These are phyloP conservation scores for Porites lutea DNA, from an alignment of 64 coral and sea anemone species.

Conservation along the genomic window DNA sequence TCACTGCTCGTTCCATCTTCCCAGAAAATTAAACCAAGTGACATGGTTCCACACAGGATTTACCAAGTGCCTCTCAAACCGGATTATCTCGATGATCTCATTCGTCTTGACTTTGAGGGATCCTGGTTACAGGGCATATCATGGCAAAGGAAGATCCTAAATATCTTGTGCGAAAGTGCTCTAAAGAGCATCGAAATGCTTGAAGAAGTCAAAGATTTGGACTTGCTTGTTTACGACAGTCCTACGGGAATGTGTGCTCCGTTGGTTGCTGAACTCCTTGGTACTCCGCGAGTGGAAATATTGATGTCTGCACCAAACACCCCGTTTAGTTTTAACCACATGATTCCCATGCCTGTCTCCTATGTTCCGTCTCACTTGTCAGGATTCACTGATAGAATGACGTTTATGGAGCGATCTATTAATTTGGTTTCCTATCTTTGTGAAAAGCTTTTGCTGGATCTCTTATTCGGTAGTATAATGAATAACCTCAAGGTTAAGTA, in stretches of 20 bases:
- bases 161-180: not conserved
- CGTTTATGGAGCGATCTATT: slow-evolving; percentile 44
- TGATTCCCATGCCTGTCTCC: no score
- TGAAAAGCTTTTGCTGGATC: not conserved
- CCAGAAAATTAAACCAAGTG: slow-evolving; percentile 33
- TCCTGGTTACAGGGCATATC: not conserved
- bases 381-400: slow-evolving; percentile 48
- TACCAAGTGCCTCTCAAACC: slow-evolving; percentile 1
- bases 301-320: slow-evolving; percentile 15
- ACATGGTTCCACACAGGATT: slow-evolving; percentile 16
- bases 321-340: not conserved
- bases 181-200: slow-evolving; percentile 22
- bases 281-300: slow-evolving; percentile 45
- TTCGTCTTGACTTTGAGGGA: not conserved
- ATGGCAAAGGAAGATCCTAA: not conserved
- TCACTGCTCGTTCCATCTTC: not conserved
- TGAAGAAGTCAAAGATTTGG: slow-evolving; percentile 19
- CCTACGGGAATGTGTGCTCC: slow-evolving; percentile 16
- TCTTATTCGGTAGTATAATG: not conserved
- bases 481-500: slow-evolving; percentile 39
- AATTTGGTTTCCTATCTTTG: slow-evolving; percentile 10
- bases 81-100: not conserved
- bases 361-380: not conserved
- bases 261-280: slow-evolving; percentile 7
- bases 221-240: slow-evolving; percentile 18